Conservation (phyloP, 2,888 invertebrate species). For the Drosophila austrosaltans region DNA sequence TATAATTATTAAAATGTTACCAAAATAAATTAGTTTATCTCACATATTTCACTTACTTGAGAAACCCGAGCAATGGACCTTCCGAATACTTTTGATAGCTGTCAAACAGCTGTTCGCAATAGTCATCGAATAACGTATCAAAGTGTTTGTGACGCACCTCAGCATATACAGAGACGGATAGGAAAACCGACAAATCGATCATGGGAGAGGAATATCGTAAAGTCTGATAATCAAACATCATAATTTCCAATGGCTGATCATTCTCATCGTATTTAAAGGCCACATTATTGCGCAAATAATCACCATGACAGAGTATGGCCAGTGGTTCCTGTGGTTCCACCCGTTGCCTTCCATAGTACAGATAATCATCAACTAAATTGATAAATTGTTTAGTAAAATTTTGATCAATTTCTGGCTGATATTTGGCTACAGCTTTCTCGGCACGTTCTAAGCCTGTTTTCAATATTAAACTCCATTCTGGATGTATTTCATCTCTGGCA, state of each 20-base stretch:
- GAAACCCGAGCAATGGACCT: conserved; percentile 65
- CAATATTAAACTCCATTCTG: conserved; percentile 51
- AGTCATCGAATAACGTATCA: conserved; percentile 75
- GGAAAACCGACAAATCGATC: conserved; percentile 79
- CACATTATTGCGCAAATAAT: conserved; percentile 82
- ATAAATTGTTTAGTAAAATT: conserved; percentile 66
- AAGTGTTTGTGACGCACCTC: conserved; percentile 77
- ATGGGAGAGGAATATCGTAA: conserved; percentile 81
- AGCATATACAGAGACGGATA: conserved; percentile 74
- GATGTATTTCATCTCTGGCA: conserved; percentile 41
- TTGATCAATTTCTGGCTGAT: conserved; percentile 67
- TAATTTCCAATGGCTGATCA: conserved; percentile 67
- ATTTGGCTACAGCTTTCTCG: conserved; percentile 42
- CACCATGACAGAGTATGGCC: conserved; percentile 81
- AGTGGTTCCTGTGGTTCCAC: conserved; percentile 79
- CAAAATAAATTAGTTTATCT: not conserved
- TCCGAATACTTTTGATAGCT: conserved; percentile 45
- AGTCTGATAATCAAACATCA: conserved; percentile 83
- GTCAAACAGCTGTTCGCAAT: conserved; percentile 67
- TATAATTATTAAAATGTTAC: conserved; percentile 36
- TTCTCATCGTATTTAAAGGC: conserved; percentile 78
- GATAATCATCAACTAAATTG: conserved; percentile 46
- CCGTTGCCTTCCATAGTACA: conserved; percentile 64
- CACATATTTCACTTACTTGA: conserved; percentile 61
- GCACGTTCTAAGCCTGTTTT: conserved; percentile 52